Base-by-base conservation (phyloP, 1,140 invertebrate genomes). In the Drosophila sturtevanti region DNA sequence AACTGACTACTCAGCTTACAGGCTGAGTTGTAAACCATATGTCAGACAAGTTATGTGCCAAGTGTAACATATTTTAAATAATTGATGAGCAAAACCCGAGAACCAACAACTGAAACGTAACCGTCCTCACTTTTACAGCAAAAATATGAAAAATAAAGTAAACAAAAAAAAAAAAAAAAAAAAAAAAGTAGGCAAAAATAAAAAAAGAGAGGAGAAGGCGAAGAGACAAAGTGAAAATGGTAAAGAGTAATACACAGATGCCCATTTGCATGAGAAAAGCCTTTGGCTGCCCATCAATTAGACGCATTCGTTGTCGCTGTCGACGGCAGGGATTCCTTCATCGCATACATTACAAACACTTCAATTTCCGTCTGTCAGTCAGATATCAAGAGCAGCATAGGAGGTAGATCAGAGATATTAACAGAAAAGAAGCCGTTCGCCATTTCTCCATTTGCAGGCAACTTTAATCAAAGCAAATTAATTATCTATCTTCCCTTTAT, bases 21-120 rank as follows among this genome's bases (percentile, higher is more conserved):
- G 41, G 61, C 18, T 38, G n/a, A 35, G 66, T 41, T 44, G 41
- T 44, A 18, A 55, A 79, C 67, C 81, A 85, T 68, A 70, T 80
- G 81, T 77, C 81, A 70, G 81, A 18, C 44, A 70, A 75, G 81
- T 85, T 78, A 86, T 86, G 82, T 78, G 81, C 66, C 81, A 86
- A 81, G 81, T 85, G 81, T 81, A 86, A 71, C 81, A 86, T 81
- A 85, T 81, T 85, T 81, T 81, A 85, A 86, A 85, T 85, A 85
- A 85, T 85, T 86, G 81, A 85, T 85, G 77, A 86, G 78, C n/a
- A 76, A 60, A 59, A 16, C n/a, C 34, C 51, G 24, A 41, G 3
- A 31, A 31, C 27, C 27, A 31, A 5, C 48, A 41, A 56, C 12
- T 21, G 41, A 14, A 27, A 35, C 21, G 10, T 27, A 22, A 6